A percentile compares a stretch with the other conserved stretches of the same genome.
Conservation (phyloP, 2,888 invertebrate genomes). For the Bombylius discolor region DNA sequence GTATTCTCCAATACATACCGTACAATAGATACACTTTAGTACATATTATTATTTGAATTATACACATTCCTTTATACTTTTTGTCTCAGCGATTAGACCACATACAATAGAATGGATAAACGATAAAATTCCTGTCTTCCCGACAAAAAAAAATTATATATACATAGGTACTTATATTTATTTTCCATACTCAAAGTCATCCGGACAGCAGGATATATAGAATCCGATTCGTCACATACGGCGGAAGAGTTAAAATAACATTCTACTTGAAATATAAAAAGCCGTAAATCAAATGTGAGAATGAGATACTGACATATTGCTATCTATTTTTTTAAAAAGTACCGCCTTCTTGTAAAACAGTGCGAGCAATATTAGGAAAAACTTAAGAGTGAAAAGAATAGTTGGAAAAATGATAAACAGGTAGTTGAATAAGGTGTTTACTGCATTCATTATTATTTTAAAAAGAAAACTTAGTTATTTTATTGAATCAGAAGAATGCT, state of each 20-base stretch:
- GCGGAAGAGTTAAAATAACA: conserved; percentile 5
- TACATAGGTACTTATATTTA: no score
- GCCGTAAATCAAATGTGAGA: conserved; percentile 20
- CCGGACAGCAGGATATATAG: neutral
- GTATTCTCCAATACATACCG: no score
- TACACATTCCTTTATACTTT: neutral
- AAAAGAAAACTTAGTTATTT: no score
- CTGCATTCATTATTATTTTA: no score
- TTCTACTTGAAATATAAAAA: conserved; percentile 16
- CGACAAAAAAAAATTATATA: neutral
- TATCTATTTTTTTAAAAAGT: conserved; percentile 11
- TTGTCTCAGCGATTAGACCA: neutral
- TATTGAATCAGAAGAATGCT: neutral
- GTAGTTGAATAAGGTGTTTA: conserved; percentile 12
- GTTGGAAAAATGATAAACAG: conserved; percentile 12
- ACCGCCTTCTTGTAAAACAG: conserved; percentile 9
- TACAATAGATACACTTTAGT: no score
- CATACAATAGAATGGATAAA: neutral
- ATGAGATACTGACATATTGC: conserved; percentile 6
- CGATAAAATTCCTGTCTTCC: neutral
- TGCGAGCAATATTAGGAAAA: conserved; percentile 6
- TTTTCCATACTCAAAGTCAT: no score
- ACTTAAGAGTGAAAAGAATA: neutral
- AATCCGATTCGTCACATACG: neutral
- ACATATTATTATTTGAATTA: no score